phyloP scores from a whole-genome alignment of 2,888 invertebrate genomes.

The Cheilosia vernalis region DNA sequence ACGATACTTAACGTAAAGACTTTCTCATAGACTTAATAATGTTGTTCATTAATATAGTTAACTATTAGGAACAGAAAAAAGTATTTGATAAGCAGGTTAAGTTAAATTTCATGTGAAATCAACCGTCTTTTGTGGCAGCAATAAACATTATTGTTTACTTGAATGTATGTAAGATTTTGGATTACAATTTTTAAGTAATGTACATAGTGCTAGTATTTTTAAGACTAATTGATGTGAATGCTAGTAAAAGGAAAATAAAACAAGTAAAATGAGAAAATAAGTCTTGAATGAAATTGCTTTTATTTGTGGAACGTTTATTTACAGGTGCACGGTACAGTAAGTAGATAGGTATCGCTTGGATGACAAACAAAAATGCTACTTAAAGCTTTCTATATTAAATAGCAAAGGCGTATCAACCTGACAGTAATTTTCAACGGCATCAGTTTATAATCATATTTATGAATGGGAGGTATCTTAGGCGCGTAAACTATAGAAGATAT shows the following conservation, averaged over 20 bases:
- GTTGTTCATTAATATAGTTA: conserved; percentile 50
- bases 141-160: conserved; percentile 23
- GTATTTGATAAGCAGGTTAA: neutral
- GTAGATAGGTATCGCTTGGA: too few species aligned
- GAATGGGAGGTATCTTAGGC: too few species aligned
- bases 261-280: conserved; percentile 11
- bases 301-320: neutral
- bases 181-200: conserved; percentile 41
- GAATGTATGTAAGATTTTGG: conserved; percentile 45
- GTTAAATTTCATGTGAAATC: conserved; percentile 3
- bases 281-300: neutral
- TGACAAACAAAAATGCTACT: too few species aligned
- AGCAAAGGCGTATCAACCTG: too few species aligned
- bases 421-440: too few species aligned
- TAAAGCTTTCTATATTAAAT: too few species aligned
- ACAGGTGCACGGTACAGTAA: too few species aligned
- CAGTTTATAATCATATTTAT: too few species aligned
- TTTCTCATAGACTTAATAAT: conserved; percentile 73
- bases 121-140: conserved; percentile 1
- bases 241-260: conserved; percentile 50
- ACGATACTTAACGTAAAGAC: conserved; percentile 65
- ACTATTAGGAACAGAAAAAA: neutral
- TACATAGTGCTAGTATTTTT: conserved; percentile 52
- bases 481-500: too few species aligned
- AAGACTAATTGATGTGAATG: conserved; percentile 58